These are phyloP conservation scores for Raphicerus campestris DNA, from an alignment of 2,113 vertebrate species.

Conservation along the genomic window DNA sequence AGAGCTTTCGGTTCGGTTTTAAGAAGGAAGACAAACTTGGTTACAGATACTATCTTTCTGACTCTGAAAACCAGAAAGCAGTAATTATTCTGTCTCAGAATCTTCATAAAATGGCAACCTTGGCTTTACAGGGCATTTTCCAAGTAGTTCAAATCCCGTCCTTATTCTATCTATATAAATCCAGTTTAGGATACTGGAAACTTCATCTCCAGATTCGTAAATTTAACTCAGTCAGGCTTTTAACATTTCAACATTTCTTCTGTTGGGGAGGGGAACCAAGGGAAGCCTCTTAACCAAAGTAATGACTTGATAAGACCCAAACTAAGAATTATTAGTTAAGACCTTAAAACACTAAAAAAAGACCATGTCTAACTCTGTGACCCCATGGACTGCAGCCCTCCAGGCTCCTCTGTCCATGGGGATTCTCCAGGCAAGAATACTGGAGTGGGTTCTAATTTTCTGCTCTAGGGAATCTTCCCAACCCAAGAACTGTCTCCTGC, in stretches of 20 bases:
- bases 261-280: not conserved
- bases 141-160: conserved; percentile 17
- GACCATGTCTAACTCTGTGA: not conserved
- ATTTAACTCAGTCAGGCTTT: conserved; percentile 21
- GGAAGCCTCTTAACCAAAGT: not conserved
- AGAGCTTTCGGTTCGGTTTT: not conserved
- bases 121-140: conserved; percentile 20
- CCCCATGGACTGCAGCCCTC: not conserved
- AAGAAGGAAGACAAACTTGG: not conserved
- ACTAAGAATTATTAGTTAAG: conserved; percentile 1
- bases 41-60: not conserved
- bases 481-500: not conserved
- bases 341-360: not conserved
- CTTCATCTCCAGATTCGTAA: not conserved
- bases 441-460: not conserved
- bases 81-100: not conserved
- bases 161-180: not conserved
- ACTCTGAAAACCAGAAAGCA: not conserved
- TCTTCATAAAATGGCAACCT: conserved; percentile 9
- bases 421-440: not conserved
- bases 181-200: conserved; percentile 7
- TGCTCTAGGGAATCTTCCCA: not conserved
- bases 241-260: not conserved
- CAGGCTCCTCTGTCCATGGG: not conserved
- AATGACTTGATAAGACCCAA: not conserved